Conservation (phyloP, 2,888 invertebrate genomes). For the Patella ulyssiponensis region DNA sequence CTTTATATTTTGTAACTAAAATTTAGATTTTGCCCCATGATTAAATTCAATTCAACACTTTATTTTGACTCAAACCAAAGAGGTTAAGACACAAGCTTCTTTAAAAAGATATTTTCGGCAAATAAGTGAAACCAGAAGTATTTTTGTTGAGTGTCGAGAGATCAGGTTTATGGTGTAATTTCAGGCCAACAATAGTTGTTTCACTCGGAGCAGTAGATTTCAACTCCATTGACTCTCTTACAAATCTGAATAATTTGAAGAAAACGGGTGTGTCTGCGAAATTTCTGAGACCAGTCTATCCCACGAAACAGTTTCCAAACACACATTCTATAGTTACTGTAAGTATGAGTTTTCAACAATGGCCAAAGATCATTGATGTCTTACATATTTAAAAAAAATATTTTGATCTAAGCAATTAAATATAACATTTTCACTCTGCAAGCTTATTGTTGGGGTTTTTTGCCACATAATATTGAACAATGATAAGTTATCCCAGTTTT, state of each 20-base stretch:
- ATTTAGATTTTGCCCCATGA: too few species aligned
- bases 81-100: too few species aligned
- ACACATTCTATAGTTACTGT: constrained; percentile 66
- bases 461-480: not conserved
- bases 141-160: too few species aligned
- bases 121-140: too few species aligned
- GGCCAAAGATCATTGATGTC: not conserved
- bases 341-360: constrained; percentile 27
- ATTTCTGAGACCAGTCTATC: constrained; percentile 61
- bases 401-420: not conserved
- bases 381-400: not conserved
- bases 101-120: too few species aligned
- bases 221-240: too few species aligned
- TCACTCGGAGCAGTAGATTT: too few species aligned
- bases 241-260: constrained; percentile 50
- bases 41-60: too few species aligned
- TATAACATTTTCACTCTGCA: not conserved
- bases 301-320: constrained; percentile 65
- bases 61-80: too few species aligned
- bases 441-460: not conserved
- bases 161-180: too few species aligned
- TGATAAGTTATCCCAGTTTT: not conserved
- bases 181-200: too few species aligned
- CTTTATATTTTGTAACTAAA: too few species aligned
- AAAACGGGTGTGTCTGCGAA: constrained; percentile 55